Evolutionary conservation across 1,140 invertebrate species (phyloP).

Genomic region (Listronotus oregonensis): DNA sequence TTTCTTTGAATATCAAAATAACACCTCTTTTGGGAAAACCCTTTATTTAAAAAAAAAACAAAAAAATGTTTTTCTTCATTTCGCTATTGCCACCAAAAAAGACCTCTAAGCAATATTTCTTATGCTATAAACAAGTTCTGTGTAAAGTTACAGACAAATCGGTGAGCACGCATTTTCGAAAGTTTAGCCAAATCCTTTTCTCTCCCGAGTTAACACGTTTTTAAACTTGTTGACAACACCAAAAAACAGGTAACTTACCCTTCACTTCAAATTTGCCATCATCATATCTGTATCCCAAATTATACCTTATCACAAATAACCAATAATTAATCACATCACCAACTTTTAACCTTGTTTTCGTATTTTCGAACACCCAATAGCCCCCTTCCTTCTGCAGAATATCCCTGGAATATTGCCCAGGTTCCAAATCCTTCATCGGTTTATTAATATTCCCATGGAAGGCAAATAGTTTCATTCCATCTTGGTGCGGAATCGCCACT

Average conservation of each 20-base stretch:
- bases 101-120: no score
- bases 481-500: slow-evolving; percentile 49
- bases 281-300: slow-evolving; percentile 50
- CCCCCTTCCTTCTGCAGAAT: slow-evolving; percentile 55
- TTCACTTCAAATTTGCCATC: slow-evolving; percentile 40
- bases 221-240: no score
- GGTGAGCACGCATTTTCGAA: no score
- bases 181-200: no score
- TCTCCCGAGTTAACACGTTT: no score
- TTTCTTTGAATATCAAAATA: no score
- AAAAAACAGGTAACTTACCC: slow-evolving; percentile 37
- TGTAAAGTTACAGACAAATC: no score
- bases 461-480: slow-evolving; percentile 51
- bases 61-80: no score
- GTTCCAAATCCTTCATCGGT: slow-evolving; percentile 53
- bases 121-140: no score
- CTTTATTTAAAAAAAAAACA: no score
- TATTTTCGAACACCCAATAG: slow-evolving; percentile 60
- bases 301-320: slow-evolving; percentile 61
- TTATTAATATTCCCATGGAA: slow-evolving; percentile 55
- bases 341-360: slow-evolving; percentile 51
- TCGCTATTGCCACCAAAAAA: no score
- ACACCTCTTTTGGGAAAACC: no score
- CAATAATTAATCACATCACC: slow-evolving; percentile 63
- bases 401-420: slow-evolving; percentile 60